Base-by-base conservation (phyloP, 2,113 vertebrate species). In the Rousettus leschenaultii region DNA sequence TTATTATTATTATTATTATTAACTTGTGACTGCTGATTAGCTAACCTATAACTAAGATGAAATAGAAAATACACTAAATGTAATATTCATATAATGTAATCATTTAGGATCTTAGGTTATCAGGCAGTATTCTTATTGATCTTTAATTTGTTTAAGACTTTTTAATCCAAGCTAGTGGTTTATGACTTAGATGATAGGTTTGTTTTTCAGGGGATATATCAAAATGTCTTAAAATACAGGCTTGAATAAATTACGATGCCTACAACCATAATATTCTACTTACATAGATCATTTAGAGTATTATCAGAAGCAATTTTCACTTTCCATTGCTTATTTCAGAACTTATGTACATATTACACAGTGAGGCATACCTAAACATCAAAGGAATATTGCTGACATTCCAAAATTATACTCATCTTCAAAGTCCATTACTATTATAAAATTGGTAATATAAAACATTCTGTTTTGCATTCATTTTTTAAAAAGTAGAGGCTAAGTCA, bases 371-470 rank as follows among this genome's bases (percentile, higher is more conserved):
- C 40, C 66, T 94, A 88, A 91, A 80, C 35, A 70, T 84, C 38
- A 73, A 82, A 73, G 15, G 55, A 61, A 66, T 84, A 79, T 83
- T 73, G 53, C 61, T 90, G 63, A 78, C 70, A 77, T 86, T 92
- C 59, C 80, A 90, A 87, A 86, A 83, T 55, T 74, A n/a, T 65
- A 82, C 84, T 94, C 24, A 82, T 95, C 55, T 61, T 87, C 21
- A 85, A 68, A 94, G 70, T 93, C 75, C 94, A 35, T 94, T 94
- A 92, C 68, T 73, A 73, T 96, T 78, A 40, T 82, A 85, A 66
- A 92, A 93, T 82, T 53, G 40, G 83, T 71, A 74, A 65, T 40
- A 57, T 24, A 84, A 93, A 75, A 55, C 78, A 55, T 96, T 85
- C 33, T 95, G 35, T 19, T 75, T 77, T 89, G 71, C 24, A 30